Evolutionary conservation across 2,113 vertebrate species (phyloP), one percentile per base, ranked within the genome.

Genomic region (Entomyzon cyanotis): DNA sequence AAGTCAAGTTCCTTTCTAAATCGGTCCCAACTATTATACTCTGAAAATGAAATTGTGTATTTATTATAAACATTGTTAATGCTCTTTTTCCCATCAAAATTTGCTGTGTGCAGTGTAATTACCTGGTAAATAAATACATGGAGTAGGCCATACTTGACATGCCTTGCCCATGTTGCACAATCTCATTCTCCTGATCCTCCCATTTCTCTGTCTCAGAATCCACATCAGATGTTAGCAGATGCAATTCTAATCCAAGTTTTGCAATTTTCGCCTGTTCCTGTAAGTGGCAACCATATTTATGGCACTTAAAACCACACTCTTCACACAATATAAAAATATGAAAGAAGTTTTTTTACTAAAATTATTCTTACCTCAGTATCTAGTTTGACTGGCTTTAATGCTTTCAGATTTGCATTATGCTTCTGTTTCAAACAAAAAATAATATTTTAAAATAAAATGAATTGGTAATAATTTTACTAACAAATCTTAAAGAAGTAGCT

Each of bases 101-200:
- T 11, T 20, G 24, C 23, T 19, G 8, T 1, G 3, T 33, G 18
- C 27, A 64, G 12, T 47, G n/a, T 65, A 77, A 79, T 98, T 98
- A 99, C 99, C 99, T 99, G 96, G 99, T 99, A 96, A 99, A 99
- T 94, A 99, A 98, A 96, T 99, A 98, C 94, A 99, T 99, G 89
- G 98, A 99, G 96, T 99, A 99, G 24, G 99, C 99, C 98, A 99
- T 98, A 74, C 98, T 99, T 97, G 99, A 99, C 96, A 99, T 98
- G 95, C 98, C 98, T 97, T 99, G 98, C 58, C 98, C 98, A 53
- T 98, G 98, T 3, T 97, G 98, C 62, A 99, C 98, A 0, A 99
- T 96, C 53, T 99, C 99, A 17, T 99, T 99, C 41, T 99, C 99
- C 94, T 98, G 99, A 94, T 99, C 99, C 56, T 99, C 99, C 99